Percentiles rank a stretch among this genome's conserved stretches.
Conservation (phyloP, 2,888 invertebrate species). For the Spialia ferax region DNA sequence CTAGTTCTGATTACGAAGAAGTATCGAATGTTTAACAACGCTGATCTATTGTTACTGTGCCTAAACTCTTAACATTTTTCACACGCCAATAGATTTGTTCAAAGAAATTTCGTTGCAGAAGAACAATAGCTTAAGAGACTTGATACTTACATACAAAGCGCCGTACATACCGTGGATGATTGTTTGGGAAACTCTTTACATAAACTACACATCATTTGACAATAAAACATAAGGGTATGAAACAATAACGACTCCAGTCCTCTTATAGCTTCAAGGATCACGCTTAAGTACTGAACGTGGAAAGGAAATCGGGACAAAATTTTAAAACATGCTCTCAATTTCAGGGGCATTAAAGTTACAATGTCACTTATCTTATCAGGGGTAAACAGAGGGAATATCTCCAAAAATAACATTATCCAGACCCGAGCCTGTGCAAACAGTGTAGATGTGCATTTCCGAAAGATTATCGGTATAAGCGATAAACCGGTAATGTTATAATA, state of each 20-base stretch:
- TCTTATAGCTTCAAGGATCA: background rate
- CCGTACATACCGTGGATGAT: too few species aligned
- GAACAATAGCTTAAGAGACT: too few species aligned
- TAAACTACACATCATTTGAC: too few species aligned
- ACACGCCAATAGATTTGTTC: too few species aligned
- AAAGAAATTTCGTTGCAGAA: too few species aligned
- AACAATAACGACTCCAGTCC: background rate
- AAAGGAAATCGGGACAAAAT: background rate
- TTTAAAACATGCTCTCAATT: background rate
- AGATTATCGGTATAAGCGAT: background rate
- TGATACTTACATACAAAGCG: too few species aligned
- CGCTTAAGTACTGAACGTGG: too few species aligned
- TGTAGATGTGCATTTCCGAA: slow-evolving; percentile 14
- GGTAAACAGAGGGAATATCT: slow-evolving; percentile 36
- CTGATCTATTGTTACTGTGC: background rate
- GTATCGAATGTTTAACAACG: background rate
- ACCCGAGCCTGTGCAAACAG: slow-evolving; percentile 32
- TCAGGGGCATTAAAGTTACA: background rate
- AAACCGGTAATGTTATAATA: background rate
- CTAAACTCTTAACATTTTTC: background rate
- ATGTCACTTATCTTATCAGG: slow-evolving; percentile 32
- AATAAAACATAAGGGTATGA: too few species aligned
- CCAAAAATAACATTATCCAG: slow-evolving; percentile 35
- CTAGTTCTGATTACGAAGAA: background rate
- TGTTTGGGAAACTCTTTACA: too few species aligned